phyloP scores from a whole-genome alignment of 2,888 invertebrate species.

The Prosapia bicincta region DNA sequence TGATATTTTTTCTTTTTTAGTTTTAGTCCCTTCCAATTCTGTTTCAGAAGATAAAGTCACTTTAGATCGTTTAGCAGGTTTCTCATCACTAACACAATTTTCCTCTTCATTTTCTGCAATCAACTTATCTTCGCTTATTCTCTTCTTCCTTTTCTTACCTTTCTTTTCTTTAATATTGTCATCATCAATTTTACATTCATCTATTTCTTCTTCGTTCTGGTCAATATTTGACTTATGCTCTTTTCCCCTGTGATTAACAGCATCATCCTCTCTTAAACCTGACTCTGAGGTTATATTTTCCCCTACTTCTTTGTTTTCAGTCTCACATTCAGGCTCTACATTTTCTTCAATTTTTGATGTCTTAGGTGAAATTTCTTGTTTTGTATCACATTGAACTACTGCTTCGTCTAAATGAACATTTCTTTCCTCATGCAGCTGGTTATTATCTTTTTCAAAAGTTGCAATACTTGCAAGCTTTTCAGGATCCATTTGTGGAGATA shows the following conservation, averaged over 20 bases:
- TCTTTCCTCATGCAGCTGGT: neutral
- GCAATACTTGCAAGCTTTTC: constrained; percentile 68
- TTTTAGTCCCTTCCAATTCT: neutral
- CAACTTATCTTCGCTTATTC: neutral
- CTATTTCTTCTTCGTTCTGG: neutral
- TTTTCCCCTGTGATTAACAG: neutral
- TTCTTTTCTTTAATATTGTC: neutral
- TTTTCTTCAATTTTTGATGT: neutral
- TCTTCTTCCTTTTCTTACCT: constrained; percentile 5
- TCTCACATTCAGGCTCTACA: neutral
- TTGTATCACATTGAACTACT: neutral
- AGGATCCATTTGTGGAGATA: constrained; percentile 66
- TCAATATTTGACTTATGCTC: neutral
- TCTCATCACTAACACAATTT: neutral
- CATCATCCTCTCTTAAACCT: neutral
- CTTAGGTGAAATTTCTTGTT: neutral
- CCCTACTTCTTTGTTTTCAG: neutral
- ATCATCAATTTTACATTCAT: neutral
- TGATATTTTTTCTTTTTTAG: neutral
- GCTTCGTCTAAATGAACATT: neutral
- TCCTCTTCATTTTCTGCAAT: neutral
- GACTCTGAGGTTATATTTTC: neutral
- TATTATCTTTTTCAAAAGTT: constrained; percentile 54
- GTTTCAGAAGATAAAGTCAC: neutral
- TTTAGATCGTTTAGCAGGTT: neutral